Percentiles rank a stretch among this genome's conserved stretches.
Evolutionary conservation across 64 coral and sea anemone species (phyloP).

Genomic region (Astreopora myriophthalma): DNA sequence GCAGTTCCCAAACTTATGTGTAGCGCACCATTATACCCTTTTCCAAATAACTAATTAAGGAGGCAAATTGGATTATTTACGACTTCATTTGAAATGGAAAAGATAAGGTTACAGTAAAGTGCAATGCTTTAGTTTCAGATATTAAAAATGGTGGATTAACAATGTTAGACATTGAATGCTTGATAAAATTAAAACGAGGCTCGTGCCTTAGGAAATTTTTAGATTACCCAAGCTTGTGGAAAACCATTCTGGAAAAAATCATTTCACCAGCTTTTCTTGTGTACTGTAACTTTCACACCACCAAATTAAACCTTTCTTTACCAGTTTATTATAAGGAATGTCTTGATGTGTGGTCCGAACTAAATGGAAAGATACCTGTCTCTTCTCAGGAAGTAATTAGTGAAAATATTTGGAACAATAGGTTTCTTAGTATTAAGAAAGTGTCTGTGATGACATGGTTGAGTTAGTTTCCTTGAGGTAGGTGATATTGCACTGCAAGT

Average conservation of each 20-base stretch:
- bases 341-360: neutral
- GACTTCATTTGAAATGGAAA: neutral
- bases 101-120: neutral
- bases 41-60: neutral
- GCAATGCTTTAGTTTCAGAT: neutral
- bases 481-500: neutral
- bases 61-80: neutral
- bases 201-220: conserved; percentile 26
- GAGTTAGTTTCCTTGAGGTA: neutral
- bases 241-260: neutral
- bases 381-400: neutral
- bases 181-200: neutral
- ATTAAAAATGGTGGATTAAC: neutral
- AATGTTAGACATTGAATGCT: conserved; percentile 40
- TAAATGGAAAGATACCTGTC: neutral
- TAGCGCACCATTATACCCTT: neutral
- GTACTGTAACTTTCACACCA: neutral
- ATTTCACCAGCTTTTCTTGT: neutral
- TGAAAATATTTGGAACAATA: neutral
- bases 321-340: conserved; percentile 21
- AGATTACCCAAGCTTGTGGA: neutral
- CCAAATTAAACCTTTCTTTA: neutral
- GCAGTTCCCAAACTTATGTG: conserved; percentile 19
- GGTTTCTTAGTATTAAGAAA: neutral
- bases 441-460: neutral